Base-by-base conservation (phyloP, 30 jellyfish, hydroid and myxozoan species). In the Turritopsis rubra region DNA sequence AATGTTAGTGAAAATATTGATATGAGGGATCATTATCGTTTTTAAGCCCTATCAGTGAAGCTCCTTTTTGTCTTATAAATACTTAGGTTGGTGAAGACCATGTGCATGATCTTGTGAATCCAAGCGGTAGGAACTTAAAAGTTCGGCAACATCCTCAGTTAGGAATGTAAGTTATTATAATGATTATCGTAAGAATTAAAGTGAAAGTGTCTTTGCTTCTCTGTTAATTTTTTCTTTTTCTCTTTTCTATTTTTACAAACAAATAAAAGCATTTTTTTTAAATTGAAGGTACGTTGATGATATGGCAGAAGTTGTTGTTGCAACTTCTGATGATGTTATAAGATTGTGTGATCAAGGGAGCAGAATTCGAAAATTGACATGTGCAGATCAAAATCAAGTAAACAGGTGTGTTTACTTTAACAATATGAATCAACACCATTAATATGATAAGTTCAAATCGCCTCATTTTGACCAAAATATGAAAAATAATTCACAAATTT, bases 261-360 rank as follows among this genome's bases (percentile, higher is more conserved):
- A 41, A 41, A 41, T 41, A 13, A 41, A 41, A 41, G 13, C 60
- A 41, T 41, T 41, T 41, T 41, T 5, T 41, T 41, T n/a, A n/a
- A 41, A 41, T 41, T 5, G 60, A 18, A 86, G 88, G 8, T 90
- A 86, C 29, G 85, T 90, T 53, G 97, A 90, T 80, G 97, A 90
- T 77, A 85, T 90, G 65, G 97, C 97, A 18, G 97, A 90, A 79
- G 80, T 90, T 0, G 72, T 88, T 75, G 97, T 90, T 76, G 79
- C 74, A 73, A 82, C 90, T 16, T 86, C 79, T 79, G 97, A 90
- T 31, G 97, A 90, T 76, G 85, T 90, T 3, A 75, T 83, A 16
- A 41, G 97, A 66, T 90, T 90, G 5, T 92, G 90, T 66, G 97
- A 90, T 25, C 97, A 90, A 72, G 97, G 97, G 25, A 81, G 65